A percentile compares a stretch with the other conserved stretches of the same genome.
These are phyloP conservation scores for Apis cerana DNA, from an alignment of 1,140 invertebrate genomes.

Conservation along the genomic window DNA sequence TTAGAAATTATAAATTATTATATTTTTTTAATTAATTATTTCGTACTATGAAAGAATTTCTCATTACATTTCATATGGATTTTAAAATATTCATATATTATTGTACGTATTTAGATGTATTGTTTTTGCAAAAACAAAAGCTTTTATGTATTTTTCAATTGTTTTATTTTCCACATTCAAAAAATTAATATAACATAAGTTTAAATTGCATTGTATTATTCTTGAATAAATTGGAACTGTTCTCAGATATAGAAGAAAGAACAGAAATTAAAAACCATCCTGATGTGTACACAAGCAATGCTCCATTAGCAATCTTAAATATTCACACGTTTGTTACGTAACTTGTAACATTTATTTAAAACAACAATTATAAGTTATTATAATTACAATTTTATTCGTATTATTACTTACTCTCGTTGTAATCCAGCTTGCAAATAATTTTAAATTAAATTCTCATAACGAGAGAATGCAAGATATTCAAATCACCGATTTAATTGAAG, in stretches of 20 bases:
- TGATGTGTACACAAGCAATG: neutral
- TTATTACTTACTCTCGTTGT: neutral
- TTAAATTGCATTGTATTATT: neutral
- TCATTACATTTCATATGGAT: too few species aligned
- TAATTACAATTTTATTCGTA: neutral
- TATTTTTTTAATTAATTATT: too few species aligned
- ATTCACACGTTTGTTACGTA: neutral
- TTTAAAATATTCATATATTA: too few species aligned
- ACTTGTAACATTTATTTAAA: neutral
- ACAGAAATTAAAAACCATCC: neutral
- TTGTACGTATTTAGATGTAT: too few species aligned
- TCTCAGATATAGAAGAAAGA: neutral
- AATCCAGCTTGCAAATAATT: neutral
- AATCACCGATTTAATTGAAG: too few species aligned
- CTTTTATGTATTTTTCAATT: too few species aligned
- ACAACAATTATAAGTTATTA: neutral
- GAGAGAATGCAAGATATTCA: too few species aligned
- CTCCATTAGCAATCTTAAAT: neutral
- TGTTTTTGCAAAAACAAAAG: too few species aligned
- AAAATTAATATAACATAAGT: neutral
- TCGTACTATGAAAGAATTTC: too few species aligned
- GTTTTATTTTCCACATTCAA: too few species aligned
- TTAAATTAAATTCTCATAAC: neutral
- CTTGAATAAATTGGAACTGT: neutral
- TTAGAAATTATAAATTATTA: too few species aligned